Percentiles rank a stretch among this genome's conserved stretches.
Conservation (phyloP, 1,140 invertebrate genomes). For the Stenopsyche tienmushanensis region DNA sequence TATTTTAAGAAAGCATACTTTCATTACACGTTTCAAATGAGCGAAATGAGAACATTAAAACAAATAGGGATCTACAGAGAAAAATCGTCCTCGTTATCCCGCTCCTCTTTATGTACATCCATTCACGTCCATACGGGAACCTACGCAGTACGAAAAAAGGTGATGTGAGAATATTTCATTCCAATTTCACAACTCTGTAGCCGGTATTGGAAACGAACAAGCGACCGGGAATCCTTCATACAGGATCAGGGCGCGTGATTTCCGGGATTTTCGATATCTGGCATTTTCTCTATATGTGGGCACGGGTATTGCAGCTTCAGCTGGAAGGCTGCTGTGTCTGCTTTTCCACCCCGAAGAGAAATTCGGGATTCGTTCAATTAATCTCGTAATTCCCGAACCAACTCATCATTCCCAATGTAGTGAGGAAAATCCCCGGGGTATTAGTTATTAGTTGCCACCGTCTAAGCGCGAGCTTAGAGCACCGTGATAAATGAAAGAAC, state of each 20-base stretch:
- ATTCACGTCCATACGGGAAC: too few relatives aligned
- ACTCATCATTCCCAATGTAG: slow-evolving; percentile 8
- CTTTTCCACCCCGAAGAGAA: neutral
- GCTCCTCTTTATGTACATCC: too few relatives aligned
- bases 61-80: too few relatives aligned
- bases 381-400: neutral
- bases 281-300: neutral
- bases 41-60: too few relatives aligned
- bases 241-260: slow-evolving; percentile 1
- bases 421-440: neutral
- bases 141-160: too few relatives aligned
- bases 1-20: too few relatives aligned
- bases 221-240: neutral
- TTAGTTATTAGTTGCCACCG: neutral
- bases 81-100: too few relatives aligned
- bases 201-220: neutral
- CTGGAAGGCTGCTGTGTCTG: neutral
- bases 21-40: too few relatives aligned
- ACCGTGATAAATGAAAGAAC: too few relatives aligned
- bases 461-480: too few relatives aligned
- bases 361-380: neutral
- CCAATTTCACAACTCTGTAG: neutral
- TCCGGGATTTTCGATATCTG: neutral
- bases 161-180: slow-evolving; percentile 10
- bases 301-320: neutral